phyloP scores from a whole-genome alignment of 1,140 invertebrate species.

The Limonius californicus region DNA sequence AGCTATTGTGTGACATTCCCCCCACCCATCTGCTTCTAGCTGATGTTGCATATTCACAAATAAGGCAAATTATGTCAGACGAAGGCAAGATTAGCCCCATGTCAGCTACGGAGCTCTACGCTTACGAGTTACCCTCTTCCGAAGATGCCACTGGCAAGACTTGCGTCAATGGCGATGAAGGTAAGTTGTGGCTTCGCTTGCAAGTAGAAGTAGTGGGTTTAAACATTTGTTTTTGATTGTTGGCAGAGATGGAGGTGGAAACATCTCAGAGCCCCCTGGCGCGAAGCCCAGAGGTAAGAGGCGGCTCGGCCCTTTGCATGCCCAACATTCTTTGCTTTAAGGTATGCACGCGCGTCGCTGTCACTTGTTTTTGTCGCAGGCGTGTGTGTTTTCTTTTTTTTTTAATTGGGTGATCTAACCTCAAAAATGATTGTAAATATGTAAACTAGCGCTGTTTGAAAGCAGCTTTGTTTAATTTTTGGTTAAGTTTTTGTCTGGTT shows the following conservation, averaged over 20 bases:
- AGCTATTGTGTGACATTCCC: slow-evolving; percentile 59
- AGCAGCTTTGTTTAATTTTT: no score
- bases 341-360: slow-evolving; percentile 53
- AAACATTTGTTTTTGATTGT: slow-evolving; percentile 8
- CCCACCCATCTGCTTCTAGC: slow-evolving; percentile 62
- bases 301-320: slow-evolving; percentile 66
- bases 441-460: no score
- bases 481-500: no score
- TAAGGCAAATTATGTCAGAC: slow-evolving; percentile 43
- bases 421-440: no score
- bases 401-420: no score
- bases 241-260: slow-evolving; percentile 23
- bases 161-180: not conserved
- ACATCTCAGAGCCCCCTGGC: slow-evolving; percentile 42
- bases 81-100: slow-evolving; percentile 37
- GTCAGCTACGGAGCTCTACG: slow-evolving; percentile 47
- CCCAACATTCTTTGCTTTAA: slow-evolving; percentile 73
- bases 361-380: slow-evolving; percentile 1
- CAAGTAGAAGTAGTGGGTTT: no score
- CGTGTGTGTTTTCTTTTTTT: not conserved
- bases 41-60: slow-evolving; percentile 64
- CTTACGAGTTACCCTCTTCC: slow-evolving; percentile 48
- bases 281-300: slow-evolving; percentile 61
- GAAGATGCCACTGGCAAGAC: not conserved
- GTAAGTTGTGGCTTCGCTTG: not conserved